Percentiles rank a stretch among this genome's conserved stretches.
Conservation (phyloP, 2,113 vertebrate genomes). For the Lophotis ruficrista region DNA sequence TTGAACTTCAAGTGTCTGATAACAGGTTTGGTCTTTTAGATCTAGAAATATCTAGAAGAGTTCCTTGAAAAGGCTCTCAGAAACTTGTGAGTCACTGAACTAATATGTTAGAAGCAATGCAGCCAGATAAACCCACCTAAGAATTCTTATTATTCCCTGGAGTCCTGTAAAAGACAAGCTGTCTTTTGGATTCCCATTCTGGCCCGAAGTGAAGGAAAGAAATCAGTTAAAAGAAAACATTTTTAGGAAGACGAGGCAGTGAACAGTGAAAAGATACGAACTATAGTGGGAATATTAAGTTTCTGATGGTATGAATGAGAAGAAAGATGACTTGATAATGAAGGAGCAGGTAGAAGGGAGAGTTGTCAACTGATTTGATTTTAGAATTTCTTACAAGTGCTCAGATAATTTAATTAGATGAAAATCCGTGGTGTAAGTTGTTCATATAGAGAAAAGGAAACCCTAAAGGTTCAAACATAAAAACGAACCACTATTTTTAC, state of each 20-base stretch:
- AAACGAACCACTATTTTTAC: background rate
- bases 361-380: background rate
- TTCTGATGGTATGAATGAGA: background rate
- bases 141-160: background rate
- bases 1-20: background rate
- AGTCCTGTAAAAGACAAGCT: background rate
- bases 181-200: background rate
- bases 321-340: background rate
- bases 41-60: background rate
- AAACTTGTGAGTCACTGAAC: background rate
- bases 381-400: background rate
- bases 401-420: background rate
- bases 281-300: background rate
- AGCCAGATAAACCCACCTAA: background rate
- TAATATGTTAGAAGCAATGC: background rate
- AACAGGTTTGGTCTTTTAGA: background rate
- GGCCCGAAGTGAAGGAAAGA: background rate
- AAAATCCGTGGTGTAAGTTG: background rate
- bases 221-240: background rate
- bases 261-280: fast-evolving
- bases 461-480: background rate
- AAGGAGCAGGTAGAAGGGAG: background rate
- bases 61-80: background rate
- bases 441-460: background rate
- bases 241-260: fast-evolving